Evolutionary conservation across 2,888 invertebrate genomes (phyloP), one percentile per base, ranked within the genome.

Genomic region (Rhopalosiphum nymphaeae): DNA sequence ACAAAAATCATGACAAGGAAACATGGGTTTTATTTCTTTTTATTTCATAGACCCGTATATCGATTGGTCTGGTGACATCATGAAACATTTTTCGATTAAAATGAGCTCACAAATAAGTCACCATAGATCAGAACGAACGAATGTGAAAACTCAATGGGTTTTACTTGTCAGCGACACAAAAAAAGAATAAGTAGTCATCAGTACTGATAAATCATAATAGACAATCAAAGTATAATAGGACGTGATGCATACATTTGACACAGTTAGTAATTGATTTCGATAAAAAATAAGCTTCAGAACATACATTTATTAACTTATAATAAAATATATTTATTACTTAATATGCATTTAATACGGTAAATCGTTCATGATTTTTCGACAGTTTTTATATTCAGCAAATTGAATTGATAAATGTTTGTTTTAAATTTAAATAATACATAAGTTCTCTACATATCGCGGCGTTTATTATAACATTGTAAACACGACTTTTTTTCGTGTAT

Each of bases 61-160:
- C 57, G 57, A 89, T 89, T 44, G 42, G 89, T 89, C 29, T 16
- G 89, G 57, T 56, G 89, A 42, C 57, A 57, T 29, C 13, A 13
- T 29, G 89, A 89, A 42, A 89, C 57, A n/a, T 89, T 89, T 88
- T 89, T 89, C 57, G 87, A 88, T 49, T 49, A 89, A 89, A 89
- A 57, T 16, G 29, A 89, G 26, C 29, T 57, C 13, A 1, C 44
- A 44, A 89, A 89, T 44, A 89, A 36, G 36, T 56, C 57, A 57
- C 42, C 53, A 53, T 53, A 53, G 53, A 53, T 21, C 42, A 89
- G 42, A 61, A 89, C 13, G 44, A 44, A 89, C 7, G 29, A 29
- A 89, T 21, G 53, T 3, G 53, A 53, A 88, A 88, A 53, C 21
- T 88, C 87, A 88, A 88, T 89, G 57, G 44, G 29, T 61, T 44